These are phyloP conservation scores for Lasius platythorax DNA, from an alignment of 2,888 invertebrate species.

Conservation along the genomic window DNA sequence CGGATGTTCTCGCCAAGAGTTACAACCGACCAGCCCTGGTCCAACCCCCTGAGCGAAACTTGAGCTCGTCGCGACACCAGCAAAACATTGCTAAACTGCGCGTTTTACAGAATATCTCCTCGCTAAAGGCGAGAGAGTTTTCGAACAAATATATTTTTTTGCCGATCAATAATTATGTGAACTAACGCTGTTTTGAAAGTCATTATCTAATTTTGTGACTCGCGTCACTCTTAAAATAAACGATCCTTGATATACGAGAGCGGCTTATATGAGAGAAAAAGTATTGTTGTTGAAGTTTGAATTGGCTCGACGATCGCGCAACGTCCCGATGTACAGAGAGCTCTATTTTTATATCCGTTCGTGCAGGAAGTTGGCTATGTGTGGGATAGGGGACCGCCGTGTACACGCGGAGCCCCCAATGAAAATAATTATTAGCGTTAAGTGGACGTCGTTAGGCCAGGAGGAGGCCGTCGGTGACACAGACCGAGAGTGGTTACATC, in stretches of 20 bases:
- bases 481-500: slow-evolving; percentile 80
- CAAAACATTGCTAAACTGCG: slow-evolving; percentile 51
- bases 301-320: slow-evolving; percentile 55
- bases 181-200: slow-evolving; percentile 22
- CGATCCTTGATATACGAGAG: slow-evolving; percentile 55
- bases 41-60: slow-evolving; percentile 16
- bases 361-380: slow-evolving; percentile 84
- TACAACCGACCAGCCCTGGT: slow-evolving; percentile 46
- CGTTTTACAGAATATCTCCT: not conserved
- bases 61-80: slow-evolving; percentile 31
- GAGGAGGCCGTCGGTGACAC: slow-evolving; percentile 78
- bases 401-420: slow-evolving; percentile 82
- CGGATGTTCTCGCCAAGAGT: slow-evolving; percentile 56
- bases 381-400: slow-evolving; percentile 79
- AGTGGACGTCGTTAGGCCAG: slow-evolving; percentile 84
- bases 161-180: not conserved
- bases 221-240: slow-evolving; percentile 35
- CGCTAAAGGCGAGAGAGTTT: not conserved
- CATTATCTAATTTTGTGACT: slow-evolving; percentile 57
- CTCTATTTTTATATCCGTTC: slow-evolving; percentile 86
- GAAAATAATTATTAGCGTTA: slow-evolving; percentile 86
- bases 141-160: not conserved
- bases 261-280: not conserved
- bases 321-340: slow-evolving; percentile 71
- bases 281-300: slow-evolving; percentile 24